Evolutionary conservation across 2,888 invertebrate species (phyloP).

Genomic region (Chrysina gloriosa): DNA sequence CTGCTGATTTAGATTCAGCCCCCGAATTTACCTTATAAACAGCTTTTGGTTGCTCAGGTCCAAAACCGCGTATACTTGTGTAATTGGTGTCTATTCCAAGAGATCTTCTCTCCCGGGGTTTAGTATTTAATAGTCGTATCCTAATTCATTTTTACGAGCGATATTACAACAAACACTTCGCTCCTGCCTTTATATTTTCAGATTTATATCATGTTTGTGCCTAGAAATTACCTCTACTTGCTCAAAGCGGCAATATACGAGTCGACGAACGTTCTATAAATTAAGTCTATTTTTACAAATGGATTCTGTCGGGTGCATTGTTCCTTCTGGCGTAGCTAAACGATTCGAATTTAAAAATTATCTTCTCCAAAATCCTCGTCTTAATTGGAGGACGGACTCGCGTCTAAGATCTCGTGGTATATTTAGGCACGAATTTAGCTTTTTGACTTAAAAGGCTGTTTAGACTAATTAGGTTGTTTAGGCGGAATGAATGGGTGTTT

Average conservation of each 20-base stretch:
- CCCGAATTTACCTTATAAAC: too few species aligned
- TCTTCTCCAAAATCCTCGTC: background rate
- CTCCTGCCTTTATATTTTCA: background rate
- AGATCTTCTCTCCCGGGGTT: background rate
- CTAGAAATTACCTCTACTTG: background rate
- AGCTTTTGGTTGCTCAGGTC: too few species aligned
- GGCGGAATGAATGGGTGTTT: conserved; percentile 1
- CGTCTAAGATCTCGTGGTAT: background rate
- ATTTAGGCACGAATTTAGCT: conserved; percentile 7
- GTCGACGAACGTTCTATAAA: background rate
- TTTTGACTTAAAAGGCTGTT: conserved; percentile 22
- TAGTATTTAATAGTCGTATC: background rate
- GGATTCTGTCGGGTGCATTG: background rate
- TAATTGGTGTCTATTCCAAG: conserved; percentile 4
- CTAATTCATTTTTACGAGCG: background rate
- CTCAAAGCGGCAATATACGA: background rate
- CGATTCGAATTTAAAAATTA: background rate
- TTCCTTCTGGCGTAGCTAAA: background rate
- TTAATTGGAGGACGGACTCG: background rate
- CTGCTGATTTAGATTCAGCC: too few species aligned
- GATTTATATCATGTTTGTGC: background rate
- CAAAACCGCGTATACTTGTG: too few species aligned
- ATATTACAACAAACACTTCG: background rate
- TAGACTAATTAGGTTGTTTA: conserved; percentile 4
- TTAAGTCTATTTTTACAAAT: conserved; percentile 10